A percentile compares a stretch with the other conserved stretches of the same genome.
phyloP scores from a whole-genome alignment of 1,140 invertebrate species.

The Trissolcus basalis region DNA sequence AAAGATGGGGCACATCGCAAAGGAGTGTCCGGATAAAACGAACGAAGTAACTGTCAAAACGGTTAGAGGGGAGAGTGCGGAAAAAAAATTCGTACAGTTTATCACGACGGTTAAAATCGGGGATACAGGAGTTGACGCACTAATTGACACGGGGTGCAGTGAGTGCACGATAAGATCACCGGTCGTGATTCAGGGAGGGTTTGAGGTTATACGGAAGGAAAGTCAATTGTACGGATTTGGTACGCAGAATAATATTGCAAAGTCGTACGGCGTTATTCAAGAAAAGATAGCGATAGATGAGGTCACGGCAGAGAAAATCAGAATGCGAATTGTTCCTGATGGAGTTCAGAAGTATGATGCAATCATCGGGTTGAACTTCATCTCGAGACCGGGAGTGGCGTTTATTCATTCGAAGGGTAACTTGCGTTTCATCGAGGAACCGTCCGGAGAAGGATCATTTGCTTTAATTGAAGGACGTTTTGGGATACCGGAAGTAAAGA shows the following conservation, averaged over 20 bases:
- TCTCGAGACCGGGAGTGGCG: neutral
- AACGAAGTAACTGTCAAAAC: conserved; percentile 5
- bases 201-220: conserved; percentile 3
- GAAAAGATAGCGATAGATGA: conserved; percentile 14
- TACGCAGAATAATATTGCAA: neutral
- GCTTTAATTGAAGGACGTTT: neutral
- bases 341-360: conserved; percentile 1
- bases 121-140: neutral
- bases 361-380: neutral
- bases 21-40: conserved; percentile 20
- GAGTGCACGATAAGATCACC: conserved; percentile 23
- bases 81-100: conserved; percentile 14
- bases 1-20: conserved; percentile 19
- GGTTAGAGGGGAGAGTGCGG: neutral
- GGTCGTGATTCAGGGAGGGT: conserved; percentile 11
- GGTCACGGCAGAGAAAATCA: neutral
- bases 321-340: conserved; percentile 13
- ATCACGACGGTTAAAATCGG: conserved; percentile 9
- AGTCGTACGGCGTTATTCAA: conserved; percentile 16
- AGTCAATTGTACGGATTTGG: conserved; percentile 23
- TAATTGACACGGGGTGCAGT: conserved; percentile 31
- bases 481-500: neutral
- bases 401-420: neutral
- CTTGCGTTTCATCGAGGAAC: neutral
- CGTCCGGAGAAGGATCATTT: neutral